Evolutionary conservation across 2,888 invertebrate genomes (phyloP), one percentile per base, ranked within the genome.

Genomic region (Teleiodes luculella): DNA sequence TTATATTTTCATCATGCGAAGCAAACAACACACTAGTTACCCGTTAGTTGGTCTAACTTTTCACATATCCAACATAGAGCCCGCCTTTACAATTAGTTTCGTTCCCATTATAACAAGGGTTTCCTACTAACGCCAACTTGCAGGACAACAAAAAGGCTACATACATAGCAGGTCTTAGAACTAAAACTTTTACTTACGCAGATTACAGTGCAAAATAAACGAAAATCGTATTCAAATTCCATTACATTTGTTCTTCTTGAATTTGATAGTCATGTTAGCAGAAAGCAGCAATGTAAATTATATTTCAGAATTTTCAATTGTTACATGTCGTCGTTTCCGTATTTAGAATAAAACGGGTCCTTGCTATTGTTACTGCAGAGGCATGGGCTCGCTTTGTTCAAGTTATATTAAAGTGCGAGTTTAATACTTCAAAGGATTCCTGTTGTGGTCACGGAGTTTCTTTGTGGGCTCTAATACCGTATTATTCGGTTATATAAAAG

Each of bases 371-470:
- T 81, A 75, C 76, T 28, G 70, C 74, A 72, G 78, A 78, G 76
- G 76, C 78, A 74, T 72, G 78, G 80, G 78, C 74, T 74, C 75
- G 78, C 82, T 83, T 86, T 86, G 85, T 86, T 85, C 82, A 78
- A 81, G 71, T 85, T 85, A 80, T 83, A 85, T 86, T 85, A 83
- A 81, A 84, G 76, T 80, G 75, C 71, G 76, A 80, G 74, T 83
- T 84, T 81, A 80, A 81, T 83, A 82, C 80, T 83, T 83, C 43
- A 81, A 80, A 83, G 83, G 83, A 80, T 85, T 83, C 80, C 78
- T 76, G 74, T 73, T 79, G 79, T 76, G 80, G 80, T 76, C 79
- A 74, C 69, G 68, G 68, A 68, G 74, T 74, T 72, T 72, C 78
- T 72, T 51, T 41, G 73, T 66, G 66, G 64, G 67, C 67, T 75